Percentiles rank a stretch among this genome's conserved stretches.
phyloP scores from a whole-genome alignment of 2,888 invertebrate genomes.

The Physocephala rufipes region DNA sequence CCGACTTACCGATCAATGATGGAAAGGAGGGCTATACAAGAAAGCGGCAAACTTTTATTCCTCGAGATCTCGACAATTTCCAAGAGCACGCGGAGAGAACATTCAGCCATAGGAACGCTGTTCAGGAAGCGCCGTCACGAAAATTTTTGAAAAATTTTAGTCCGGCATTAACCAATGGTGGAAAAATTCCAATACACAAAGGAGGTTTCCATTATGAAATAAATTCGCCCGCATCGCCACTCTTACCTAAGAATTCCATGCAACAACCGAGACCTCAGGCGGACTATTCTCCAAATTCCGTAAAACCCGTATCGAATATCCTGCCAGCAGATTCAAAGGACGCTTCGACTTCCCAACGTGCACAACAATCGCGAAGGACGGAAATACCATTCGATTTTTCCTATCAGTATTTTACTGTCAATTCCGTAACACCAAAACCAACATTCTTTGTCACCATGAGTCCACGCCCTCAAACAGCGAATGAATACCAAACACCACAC shows the following conservation, averaged over 20 bases:
- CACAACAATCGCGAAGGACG: too few relatives aligned
- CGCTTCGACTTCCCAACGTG: background rate
- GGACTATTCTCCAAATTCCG: constrained; percentile 35
- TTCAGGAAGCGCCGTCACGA: constrained; percentile 59
- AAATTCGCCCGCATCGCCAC: constrained; percentile 10
- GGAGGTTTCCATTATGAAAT: constrained; percentile 57
- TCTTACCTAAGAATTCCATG: background rate
- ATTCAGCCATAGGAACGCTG: constrained; percentile 37
- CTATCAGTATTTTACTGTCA: background rate
- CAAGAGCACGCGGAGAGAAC: constrained; percentile 51
- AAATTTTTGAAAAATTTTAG: constrained; percentile 61
- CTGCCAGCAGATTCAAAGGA: background rate
- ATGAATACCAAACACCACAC: constrained; percentile 48
- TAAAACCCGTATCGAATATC: constrained; percentile 42
- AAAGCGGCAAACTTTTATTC: background rate
- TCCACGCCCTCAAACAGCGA: background rate
- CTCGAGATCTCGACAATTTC: constrained; percentile 48
- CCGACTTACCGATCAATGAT: background rate
- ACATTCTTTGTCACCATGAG: background rate
- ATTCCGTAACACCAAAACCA: background rate
- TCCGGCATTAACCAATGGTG: constrained; percentile 47
- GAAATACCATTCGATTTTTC: background rate
- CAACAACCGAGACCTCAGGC: background rate
- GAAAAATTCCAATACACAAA: constrained; percentile 47
- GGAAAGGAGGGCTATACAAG: background rate